Conservation (phyloP, 2,888 invertebrate genomes). For the Leptopilina drosophilae region DNA sequence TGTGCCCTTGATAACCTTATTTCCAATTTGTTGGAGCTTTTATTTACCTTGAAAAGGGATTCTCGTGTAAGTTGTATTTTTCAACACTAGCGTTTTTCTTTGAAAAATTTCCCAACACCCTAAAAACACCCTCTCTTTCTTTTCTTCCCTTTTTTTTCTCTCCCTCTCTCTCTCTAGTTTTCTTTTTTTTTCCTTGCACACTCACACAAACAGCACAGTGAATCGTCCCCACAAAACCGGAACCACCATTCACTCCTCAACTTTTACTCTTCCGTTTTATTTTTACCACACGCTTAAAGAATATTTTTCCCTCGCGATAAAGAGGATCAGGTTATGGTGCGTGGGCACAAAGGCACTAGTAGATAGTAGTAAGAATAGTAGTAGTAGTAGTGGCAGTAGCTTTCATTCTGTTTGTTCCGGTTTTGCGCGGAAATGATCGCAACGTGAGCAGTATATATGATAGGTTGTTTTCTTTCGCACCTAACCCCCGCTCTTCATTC, state of each 20-base stretch:
- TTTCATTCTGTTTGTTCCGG: slow-evolving; percentile 59
- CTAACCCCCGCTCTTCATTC: slow-evolving; percentile 42
- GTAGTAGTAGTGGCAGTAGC: slow-evolving; percentile 42
- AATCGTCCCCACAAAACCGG: slow-evolving; percentile 15
- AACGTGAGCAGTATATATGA: slow-evolving; percentile 54
- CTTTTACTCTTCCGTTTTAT: slow-evolving; percentile 55
- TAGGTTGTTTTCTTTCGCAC: slow-evolving; percentile 52
- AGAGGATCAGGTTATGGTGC: slow-evolving; percentile 54
- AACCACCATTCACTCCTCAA: slow-evolving; percentile 49
- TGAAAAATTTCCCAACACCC: slow-evolving; percentile 39
- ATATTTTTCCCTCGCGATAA: slow-evolving; percentile 55
- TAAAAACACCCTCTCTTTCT: slow-evolving; percentile 16
- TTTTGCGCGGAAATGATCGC: slow-evolving; percentile 53
- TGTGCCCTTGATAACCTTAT: slow-evolving; percentile 32
- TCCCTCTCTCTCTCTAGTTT: not conserved
- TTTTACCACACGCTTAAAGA: slow-evolving; percentile 55
- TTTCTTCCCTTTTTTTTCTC: no score
- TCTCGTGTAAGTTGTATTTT: slow-evolving; percentile 47
- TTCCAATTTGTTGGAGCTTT: slow-evolving; percentile 24
- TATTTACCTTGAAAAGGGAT: slow-evolving; percentile 23
- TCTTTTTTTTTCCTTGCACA: no score
- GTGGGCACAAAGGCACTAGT: slow-evolving; percentile 46
- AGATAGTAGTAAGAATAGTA: no score
- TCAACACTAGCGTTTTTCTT: slow-evolving; percentile 47
- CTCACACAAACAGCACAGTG: no score